Conservation (phyloP, 2,888 invertebrate species). For the Syrphus vitripennis region DNA sequence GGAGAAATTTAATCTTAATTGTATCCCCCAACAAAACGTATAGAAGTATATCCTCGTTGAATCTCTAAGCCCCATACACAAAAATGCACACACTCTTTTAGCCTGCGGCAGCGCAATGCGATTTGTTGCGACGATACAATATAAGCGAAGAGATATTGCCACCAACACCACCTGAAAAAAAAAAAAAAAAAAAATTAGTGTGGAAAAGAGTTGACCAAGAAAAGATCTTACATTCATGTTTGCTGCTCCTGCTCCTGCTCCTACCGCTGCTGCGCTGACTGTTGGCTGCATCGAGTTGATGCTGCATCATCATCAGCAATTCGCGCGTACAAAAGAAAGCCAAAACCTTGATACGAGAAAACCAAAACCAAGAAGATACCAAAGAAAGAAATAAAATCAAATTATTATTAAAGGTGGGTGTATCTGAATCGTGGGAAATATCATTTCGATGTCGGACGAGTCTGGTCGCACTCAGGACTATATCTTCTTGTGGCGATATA, state of each 20-base stretch:
- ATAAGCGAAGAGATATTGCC: constrained; percentile 52
- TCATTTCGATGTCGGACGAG: constrained; percentile 58
- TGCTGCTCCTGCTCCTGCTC: constrained; percentile 17
- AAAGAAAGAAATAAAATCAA: constrained; percentile 60
- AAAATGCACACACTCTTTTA: constrained; percentile 45
- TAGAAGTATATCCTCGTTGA: constrained; percentile 52
- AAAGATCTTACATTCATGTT: constrained; percentile 34
- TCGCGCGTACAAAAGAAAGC: constrained; percentile 69
- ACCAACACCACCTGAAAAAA: constrained; percentile 46
- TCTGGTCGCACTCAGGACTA: constrained; percentile 29
- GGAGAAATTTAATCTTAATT: constrained; percentile 72
- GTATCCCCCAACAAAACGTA: constrained; percentile 60
- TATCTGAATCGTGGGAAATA: constrained; percentile 74
- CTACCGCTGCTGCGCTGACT: constrained; percentile 42
- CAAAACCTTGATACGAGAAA: not conserved
- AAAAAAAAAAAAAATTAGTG: too few relatives aligned
- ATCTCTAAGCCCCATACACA: constrained; percentile 26
- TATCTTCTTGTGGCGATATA: not conserved
- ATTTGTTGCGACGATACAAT: constrained; percentile 61
- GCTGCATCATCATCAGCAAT: constrained; percentile 63
- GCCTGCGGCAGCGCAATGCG: constrained; percentile 43
- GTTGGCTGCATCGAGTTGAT: constrained; percentile 27
- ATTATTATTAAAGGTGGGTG: constrained; percentile 73
- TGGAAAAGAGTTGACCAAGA: constrained; percentile 51
- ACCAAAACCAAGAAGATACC: constrained; percentile 4